Evolutionary conservation across 1,140 invertebrate species (phyloP).

Genomic region (Drosophila grimshawi): DNA sequence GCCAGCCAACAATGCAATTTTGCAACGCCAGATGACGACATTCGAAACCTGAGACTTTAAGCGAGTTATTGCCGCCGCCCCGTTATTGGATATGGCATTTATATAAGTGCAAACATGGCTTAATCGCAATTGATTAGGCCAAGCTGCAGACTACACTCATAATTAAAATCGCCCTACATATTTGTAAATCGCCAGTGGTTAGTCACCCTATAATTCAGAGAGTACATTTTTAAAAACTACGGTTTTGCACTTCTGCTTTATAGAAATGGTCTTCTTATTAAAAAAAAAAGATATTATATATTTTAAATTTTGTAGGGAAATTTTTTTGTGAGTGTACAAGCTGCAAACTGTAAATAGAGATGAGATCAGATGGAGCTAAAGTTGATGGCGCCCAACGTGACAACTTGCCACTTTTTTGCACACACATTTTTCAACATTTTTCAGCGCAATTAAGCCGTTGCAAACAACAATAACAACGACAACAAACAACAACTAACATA

Average conservation of each 20-base stretch:
- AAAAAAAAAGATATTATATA: too few relatives aligned
- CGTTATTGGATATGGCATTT: slow-evolving; percentile 67
- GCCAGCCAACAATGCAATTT: slow-evolving; percentile 55
- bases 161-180: too few relatives aligned
- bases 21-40: slow-evolving; percentile 74
- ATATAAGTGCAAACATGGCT: slow-evolving; percentile 79
- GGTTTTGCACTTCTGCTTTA: too few relatives aligned
- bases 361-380: slow-evolving; percentile 18
- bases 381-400: slow-evolving; percentile 32
- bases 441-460: slow-evolving; percentile 32
- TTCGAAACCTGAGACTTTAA: slow-evolving; percentile 69
- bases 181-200: too few relatives aligned
- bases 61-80: slow-evolving; percentile 72
- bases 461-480: slow-evolving; percentile 18
- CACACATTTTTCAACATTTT: slow-evolving; percentile 47
- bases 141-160: slow-evolving; percentile 9
- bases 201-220: too few relatives aligned
- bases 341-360: not conserved
- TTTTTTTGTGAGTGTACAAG: too few relatives aligned
- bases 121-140: slow-evolving; percentile 78
- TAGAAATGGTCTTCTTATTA: too few relatives aligned
- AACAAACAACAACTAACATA: not conserved
- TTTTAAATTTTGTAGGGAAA: too few relatives aligned
- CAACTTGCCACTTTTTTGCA: slow-evolving; percentile 70
- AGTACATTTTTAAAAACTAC: too few relatives aligned